Percentiles rank a stretch among this genome's conserved stretches.
These are phyloP conservation scores for Bolinopsis microptera DNA, from an alignment of 37 sponge, comb jelly and placozoan genomes.

Conservation along the genomic window DNA sequence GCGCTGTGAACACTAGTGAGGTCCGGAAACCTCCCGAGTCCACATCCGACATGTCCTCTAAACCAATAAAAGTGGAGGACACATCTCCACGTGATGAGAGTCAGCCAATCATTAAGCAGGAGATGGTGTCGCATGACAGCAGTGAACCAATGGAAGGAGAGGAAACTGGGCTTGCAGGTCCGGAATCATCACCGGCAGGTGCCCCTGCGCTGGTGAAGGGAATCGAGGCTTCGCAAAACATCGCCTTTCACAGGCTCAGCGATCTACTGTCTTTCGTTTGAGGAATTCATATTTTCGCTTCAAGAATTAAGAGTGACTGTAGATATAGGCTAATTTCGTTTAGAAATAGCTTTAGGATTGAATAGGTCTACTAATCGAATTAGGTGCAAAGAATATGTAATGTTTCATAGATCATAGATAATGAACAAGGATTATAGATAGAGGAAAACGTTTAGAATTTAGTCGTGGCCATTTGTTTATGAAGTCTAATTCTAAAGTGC, in stretches of 20 bases:
- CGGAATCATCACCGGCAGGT: neutral
- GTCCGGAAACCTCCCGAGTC: conserved; percentile 26
- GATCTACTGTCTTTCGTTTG: conserved; percentile 17
- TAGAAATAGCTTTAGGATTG: too few species aligned
- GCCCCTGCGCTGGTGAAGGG: neutral
- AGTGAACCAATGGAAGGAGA: neutral
- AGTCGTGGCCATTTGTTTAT: too few species aligned
- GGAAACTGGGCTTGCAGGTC: neutral
- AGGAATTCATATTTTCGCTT: too few species aligned
- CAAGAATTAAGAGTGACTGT: too few species aligned
- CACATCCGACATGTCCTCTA: neutral
- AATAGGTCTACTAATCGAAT: too few species aligned
- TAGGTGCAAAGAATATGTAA: too few species aligned
- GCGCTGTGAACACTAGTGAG: neutral
- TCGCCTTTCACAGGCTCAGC: neutral
- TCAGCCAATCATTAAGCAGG: conserved; percentile 11
- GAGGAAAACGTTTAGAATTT: too few species aligned
- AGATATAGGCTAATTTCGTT: too few species aligned
- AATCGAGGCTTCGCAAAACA: neutral
- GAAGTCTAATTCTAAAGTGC: too few species aligned
- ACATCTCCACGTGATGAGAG: neutral
- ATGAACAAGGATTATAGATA: too few species aligned
- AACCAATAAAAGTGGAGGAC: neutral
- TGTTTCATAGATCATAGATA: too few species aligned
- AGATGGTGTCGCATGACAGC: neutral